Evolutionary conservation across 2,797 vertebrate genomes (phyloP).

Genomic region (Catharus ustulatus): DNA sequence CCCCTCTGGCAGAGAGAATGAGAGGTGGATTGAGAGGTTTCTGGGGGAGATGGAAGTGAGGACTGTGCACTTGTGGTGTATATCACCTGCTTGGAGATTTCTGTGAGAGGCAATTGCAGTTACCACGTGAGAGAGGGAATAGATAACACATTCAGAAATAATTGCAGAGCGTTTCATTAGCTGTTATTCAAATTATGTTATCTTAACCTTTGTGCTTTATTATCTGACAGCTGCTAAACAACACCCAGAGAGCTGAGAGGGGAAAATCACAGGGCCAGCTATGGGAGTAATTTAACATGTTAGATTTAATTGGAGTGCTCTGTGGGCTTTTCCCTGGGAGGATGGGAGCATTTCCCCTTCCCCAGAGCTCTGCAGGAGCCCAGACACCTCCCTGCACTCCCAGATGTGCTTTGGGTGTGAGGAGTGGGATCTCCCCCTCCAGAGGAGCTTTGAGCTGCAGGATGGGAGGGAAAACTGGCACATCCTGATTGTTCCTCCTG

Average conservation of each 20-base stretch:
- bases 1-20: neutral
- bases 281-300: neutral
- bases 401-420: neutral
- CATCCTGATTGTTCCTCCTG: neutral
- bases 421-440: rapidly evolving
- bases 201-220: neutral
- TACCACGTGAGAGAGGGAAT: neutral
- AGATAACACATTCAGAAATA: constrained; percentile 1
- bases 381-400: rapidly evolving
- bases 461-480: neutral
- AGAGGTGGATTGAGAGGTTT: neutral
- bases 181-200: neutral
- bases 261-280: neutral
- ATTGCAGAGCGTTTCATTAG: neutral
- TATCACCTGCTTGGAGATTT: neutral
- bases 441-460: neutral
- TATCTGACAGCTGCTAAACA: neutral
- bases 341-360: neutral
- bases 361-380: neutral
- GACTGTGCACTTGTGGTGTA: neutral
- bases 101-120: neutral
- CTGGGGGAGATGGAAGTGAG: neutral
- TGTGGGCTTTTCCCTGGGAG: neutral
- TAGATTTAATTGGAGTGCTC: neutral
- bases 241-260: neutral